Base-by-base conservation (phyloP, 2,797 vertebrate species). In the Geotrypetes seraphini region DNA sequence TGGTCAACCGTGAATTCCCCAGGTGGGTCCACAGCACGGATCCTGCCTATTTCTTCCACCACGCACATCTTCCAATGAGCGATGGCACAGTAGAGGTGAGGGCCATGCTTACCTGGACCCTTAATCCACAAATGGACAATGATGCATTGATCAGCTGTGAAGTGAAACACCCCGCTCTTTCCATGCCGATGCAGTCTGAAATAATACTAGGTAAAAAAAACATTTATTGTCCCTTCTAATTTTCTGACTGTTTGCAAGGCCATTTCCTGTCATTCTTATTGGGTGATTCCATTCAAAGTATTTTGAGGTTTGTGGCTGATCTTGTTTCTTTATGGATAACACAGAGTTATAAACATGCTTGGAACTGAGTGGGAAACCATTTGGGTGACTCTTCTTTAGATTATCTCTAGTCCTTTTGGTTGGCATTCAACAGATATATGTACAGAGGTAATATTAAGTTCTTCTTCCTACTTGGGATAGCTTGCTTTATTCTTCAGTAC, bases 101-200 rank as follows among this genome's bases (percentile, higher is more conserved):
- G 1, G 91, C 90, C 34, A 75, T 86, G 54, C 84, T 96, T 35
- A 93, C 88, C 40, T 96, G 92, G 93, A 90, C 84, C 12, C 83
- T 96, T 30, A 94, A 94, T 75, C 92, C 92, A 1, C 88, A 91
- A 53, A 81, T 93, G 5, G 92, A 97, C 75, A 92, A 90, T 1
- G 88, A 95, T 18, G 92, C 91, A 0, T 84, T 96, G 30, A 96
- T 96, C 78, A 94, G 91, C 80, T 97, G 93, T 4, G 90, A 95
- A 75, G 92, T 96, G 63, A 91, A 91, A 64, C 93, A 97, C 63
- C 91, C 91, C 0, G 93, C 92, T 0, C 86, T 97, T 60, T 91
- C 91, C 17, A 95, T 95, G 91, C 87, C 92, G 63, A 97, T 97
- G 92, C 89, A 95, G 74, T 78, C 91, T 0, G 92, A 95, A 63